phyloP scores from a whole-genome alignment of 1,140 invertebrate genomes.

The Druon quercuslanigerum region DNA sequence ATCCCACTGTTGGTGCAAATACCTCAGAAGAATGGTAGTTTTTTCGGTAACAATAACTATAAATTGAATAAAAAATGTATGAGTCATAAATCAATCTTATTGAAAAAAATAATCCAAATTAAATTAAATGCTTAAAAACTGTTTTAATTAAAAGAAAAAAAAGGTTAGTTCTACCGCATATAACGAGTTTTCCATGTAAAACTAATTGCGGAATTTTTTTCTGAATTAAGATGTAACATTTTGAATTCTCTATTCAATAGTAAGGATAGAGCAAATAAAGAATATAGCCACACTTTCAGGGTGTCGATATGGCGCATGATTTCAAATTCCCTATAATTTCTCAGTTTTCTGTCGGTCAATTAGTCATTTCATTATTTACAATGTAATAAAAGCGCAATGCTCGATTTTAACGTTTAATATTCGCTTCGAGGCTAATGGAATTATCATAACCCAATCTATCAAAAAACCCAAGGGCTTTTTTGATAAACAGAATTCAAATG shows the following conservation, averaged over 20 bases:
- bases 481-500: too few relatives aligned
- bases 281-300: neutral
- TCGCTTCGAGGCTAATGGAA: too few relatives aligned
- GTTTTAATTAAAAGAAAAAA: constrained; percentile 38
- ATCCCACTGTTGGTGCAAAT: constrained; percentile 95
- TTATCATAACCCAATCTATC: too few relatives aligned
- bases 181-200: neutral
- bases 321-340: too few relatives aligned
- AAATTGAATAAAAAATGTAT: constrained; percentile 70
- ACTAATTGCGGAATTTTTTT: neutral
- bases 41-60: constrained; percentile 96
- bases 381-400: too few relatives aligned
- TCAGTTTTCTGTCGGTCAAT: too few relatives aligned
- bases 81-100: constrained; percentile 32
- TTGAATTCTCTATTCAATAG: neutral
- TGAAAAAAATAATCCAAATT: constrained; percentile 31
- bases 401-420: too few relatives aligned
- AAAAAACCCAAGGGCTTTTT: too few relatives aligned
- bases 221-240: constrained; percentile 29
- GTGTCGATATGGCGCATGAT: too few relatives aligned
- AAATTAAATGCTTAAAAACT: constrained; percentile 16
- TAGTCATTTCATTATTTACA: too few relatives aligned
- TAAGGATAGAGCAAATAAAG: neutral
- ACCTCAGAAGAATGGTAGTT: constrained; percentile 93
- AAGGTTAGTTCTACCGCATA: constrained; percentile 33